Evolutionary conservation across 2,888 invertebrate species (phyloP), one percentile per base, ranked within the genome.

Genomic region (Diarsia brunnea): DNA sequence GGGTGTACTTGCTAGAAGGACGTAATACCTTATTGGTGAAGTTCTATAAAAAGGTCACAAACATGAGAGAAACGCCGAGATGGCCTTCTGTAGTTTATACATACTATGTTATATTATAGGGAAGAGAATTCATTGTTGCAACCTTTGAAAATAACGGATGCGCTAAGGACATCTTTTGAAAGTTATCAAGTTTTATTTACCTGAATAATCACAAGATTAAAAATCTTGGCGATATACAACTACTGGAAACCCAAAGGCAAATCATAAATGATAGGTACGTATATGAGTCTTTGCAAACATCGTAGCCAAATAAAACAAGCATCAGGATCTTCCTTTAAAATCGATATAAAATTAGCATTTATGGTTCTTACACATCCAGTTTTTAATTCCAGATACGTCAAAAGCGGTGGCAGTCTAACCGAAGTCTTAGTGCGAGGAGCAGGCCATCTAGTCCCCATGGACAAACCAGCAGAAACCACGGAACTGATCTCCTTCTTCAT

Each of bases 401-500:
- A 97, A 90, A 95, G 94, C 70, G 97, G 96, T 0, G 96, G 96
- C 3, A 95, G 96, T 64, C 94, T 97, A 24, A 97, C 96, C 1
- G 97, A 97, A 89, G 95, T 97, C 0, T 83, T 97, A 14, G 95
- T 97, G 1, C 93, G 97, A 5, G 96, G 97, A 73, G 97, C 97
- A 0, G 98, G 98, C 0, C 97, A 98, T 88, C 94, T 97, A 88
- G 97, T 97, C 0, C 97, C 97, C 0, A 91, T 96, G 38, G 97
- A 97, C 91, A 97, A 97, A 82, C 97, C 97, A 0, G 94, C 87
- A 0, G 90, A 97, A 86, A 95, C 97, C 0, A 91, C 82, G 4
- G 76, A 91, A 43, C 87, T 95, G 0, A 86, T 95, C 55, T 84
- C 90, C 27, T 88, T 83, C 85, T 95, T 95, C 87, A 93, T 95